These are phyloP conservation scores for Chaitophorus viminalis DNA, from an alignment of 2,888 invertebrate species.

Conservation along the genomic window DNA sequence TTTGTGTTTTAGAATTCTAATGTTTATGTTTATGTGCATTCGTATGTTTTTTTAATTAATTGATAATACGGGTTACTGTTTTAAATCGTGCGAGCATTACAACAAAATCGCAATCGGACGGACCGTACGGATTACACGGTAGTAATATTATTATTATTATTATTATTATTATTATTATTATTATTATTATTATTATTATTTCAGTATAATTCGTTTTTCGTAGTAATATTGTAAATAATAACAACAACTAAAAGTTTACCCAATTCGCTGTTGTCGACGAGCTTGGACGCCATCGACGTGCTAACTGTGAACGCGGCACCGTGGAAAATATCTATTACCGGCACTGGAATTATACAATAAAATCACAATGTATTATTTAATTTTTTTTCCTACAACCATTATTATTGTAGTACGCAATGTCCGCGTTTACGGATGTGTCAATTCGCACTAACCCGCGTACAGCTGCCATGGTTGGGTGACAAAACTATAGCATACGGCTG, in stretches of 20 bases:
- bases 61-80: no score
- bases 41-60: no score
- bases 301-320: conserved; percentile 62
- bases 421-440: background rate
- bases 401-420: background rate
- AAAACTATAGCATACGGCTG: conserved; percentile 60
- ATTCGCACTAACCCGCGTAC: conserved; percentile 47
- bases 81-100: no score
- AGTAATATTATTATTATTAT: no score
- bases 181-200: no score
- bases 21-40: no score
- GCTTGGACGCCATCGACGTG: conserved; percentile 62
- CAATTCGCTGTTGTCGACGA: conserved; percentile 60
- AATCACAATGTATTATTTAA: background rate
- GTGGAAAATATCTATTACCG: conserved; percentile 62
- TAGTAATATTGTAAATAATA: no score
- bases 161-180: no score
- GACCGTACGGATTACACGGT: no score
- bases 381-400: background rate
- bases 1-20: no score
- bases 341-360: conserved; percentile 28
- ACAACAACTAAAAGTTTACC: conserved; percentile 10
- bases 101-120: no score
- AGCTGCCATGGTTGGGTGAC: conserved; percentile 62
- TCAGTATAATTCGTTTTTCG: no score